Percentiles rank a stretch among this genome's conserved stretches.
Conservation (phyloP, 2,797 vertebrate species). For the Labeo calbasu region DNA sequence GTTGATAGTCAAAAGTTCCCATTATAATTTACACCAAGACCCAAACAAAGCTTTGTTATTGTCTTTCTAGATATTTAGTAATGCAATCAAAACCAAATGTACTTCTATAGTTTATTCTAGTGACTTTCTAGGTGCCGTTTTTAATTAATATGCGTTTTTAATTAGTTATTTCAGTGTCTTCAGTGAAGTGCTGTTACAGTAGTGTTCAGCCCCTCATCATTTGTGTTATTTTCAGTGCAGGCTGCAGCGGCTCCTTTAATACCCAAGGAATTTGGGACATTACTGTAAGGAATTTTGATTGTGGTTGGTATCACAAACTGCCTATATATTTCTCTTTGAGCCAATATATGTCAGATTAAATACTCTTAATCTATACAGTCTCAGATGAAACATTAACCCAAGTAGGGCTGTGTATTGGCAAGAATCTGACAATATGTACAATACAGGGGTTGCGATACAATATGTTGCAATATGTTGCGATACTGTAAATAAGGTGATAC, state of each 20-base stretch:
- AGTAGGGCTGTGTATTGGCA: too few species aligned
- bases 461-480: too few species aligned
- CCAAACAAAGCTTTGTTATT: not conserved
- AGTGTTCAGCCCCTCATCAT: not conserved
- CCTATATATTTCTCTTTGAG: not conserved
- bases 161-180: not conserved
- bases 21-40: not conserved
- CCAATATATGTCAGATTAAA: not conserved
- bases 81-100: not conserved
- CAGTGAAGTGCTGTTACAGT: not conserved
- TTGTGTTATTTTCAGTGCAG: not conserved
- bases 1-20: not conserved
- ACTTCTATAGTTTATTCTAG: not conserved
- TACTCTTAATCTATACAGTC: not conserved
- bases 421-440: too few species aligned
- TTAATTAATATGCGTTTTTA: not conserved
- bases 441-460: too few species aligned
- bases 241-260: not conserved
- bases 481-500: too few species aligned
- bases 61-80: not conserved
- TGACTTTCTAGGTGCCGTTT: not conserved
- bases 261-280: not conserved
- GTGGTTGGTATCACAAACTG: slow-evolving; percentile 2
- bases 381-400: not conserved
- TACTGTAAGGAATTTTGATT: not conserved